Base-by-base conservation (phyloP, 1,140 invertebrate genomes). In the Zaprionus ghesquierei region DNA sequence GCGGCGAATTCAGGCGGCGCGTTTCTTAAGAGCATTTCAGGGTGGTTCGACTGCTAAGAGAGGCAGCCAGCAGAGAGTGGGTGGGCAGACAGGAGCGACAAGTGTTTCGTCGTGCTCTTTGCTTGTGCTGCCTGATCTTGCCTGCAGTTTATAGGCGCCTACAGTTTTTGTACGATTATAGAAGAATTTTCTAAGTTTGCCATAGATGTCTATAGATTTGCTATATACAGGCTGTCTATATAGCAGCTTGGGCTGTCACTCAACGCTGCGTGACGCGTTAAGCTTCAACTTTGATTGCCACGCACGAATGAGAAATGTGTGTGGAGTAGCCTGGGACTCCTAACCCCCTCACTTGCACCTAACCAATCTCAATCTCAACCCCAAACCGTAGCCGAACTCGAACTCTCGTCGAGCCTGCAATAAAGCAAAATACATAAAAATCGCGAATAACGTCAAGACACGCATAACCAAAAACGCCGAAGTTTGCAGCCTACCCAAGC, bases 351-450 rank as follows among this genome's bases (percentile, higher is more conserved):
- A n/a, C n/a, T n/a, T 18, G 4, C 15, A 1, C 5, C n/a, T 41
- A 41, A 41, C n/a, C n/a, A 15, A 15, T 6, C 41, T 22, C 41
- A n/a, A 22, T 20, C 41, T 46, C 49, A 6, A 0, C 2, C 46
- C 12, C 18, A 3, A 23, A 51, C 13, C 22, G 4, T 3, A 10
- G 22, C 23, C 20, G 9, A 18, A 15, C 20, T 9, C n/a, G n/a
- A n/a, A n/a, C n/a, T n/a, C n/a, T n/a, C n/a, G n/a, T 29, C 27
- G 6, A n/a, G 22, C 15, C 33, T 18, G 5, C 69, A 66, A 66
- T 72, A 65, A 68, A 58, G 64, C 63, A 72, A 41, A 66, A 71
- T 73, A 73, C 65, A 73, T 73, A 61, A 55, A 80, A 81, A 81
- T 77, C 78, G 59, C 59, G 53, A 64, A 65, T 61, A 73, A 73